Evolutionary conservation across 2,113 vertebrate genomes (phyloP), one percentile per base, ranked within the genome.

Genomic region (Platysternon megacephalum): DNA sequence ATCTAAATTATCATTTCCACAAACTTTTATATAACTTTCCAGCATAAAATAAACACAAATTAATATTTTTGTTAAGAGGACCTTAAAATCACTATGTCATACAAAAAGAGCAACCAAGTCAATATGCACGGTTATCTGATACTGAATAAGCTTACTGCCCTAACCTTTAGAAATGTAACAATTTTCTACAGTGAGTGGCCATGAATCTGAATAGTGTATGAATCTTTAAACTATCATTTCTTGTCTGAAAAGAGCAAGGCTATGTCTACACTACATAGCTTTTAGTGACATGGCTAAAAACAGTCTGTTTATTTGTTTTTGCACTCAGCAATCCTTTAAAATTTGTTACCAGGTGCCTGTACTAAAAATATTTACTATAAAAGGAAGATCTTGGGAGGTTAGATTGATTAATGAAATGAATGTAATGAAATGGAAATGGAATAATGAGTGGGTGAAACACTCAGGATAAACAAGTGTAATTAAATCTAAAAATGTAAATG

Each of bases 11-110:
- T 61, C 56, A 32, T 61, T 56, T 56, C 55, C 55, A n/a, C 19
- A 76, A 8, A 28, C 29, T 19, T 21, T 91, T 83, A n/a, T 17
- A 16, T 19, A 86, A 44, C 61, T 79, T 22, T 35, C 26, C 5
- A 82, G 9, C 56, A 58, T 32, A 58, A 53, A n/a, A 19, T 26
- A 72, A 2, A 7, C 4, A 24, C 5, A 56, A 0, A 0, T 61
- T 86, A 61, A 76, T 74, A 35, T 17, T 81, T 28, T 65, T 68
- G 2, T 0, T 39, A 48, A n/a, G 3, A 80, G 26, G 53, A 88
- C 11, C 10, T 88, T 68, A 6, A 7, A 44, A 29, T 48, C 21
- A 80, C 32, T 16, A 83, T 74, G n/a, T 17, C 21, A 7, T 32
- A 53, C 4, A 10, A 42, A 65, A 32, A 65, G 61, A 65, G 61